These are phyloP conservation scores for Tenebrio molitor DNA, from an alignment of 1,140 invertebrate genomes.

Conservation along the genomic window DNA sequence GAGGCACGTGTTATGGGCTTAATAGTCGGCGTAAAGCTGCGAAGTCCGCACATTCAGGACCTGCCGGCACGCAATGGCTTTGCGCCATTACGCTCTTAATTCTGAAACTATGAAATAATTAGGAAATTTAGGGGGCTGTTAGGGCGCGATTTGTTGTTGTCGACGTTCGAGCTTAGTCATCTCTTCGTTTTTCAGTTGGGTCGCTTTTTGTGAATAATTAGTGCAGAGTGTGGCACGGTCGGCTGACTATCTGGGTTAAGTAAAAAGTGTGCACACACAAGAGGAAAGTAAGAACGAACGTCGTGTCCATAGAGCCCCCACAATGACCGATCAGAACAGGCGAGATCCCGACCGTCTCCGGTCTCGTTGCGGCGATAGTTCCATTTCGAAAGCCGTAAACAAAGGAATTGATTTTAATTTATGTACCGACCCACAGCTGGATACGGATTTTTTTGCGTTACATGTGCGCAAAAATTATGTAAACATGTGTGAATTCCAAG, in stretches of 20 bases:
- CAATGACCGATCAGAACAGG: not conserved
- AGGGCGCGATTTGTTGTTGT: conserved; percentile 26
- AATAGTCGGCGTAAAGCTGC: conserved; percentile 23
- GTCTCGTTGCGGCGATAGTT: not conserved
- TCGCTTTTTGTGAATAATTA: conserved; percentile 26
- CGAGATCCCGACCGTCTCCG: not conserved
- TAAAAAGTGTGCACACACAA: conserved; percentile 8
- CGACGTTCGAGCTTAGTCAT: conserved; percentile 20
- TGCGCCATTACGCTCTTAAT: conserved; percentile 8
- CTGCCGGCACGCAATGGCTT: conserved; percentile 5
- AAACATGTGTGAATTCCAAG: conserved; percentile 33
- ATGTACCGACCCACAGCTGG: conserved; percentile 25
- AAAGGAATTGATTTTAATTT: conserved; percentile 26
- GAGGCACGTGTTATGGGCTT: conserved; percentile 31
- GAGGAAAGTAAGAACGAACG: conserved; percentile 13
- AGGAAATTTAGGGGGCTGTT: conserved; percentile 14
- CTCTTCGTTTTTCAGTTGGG: not conserved
- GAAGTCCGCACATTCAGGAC: conserved; percentile 28
- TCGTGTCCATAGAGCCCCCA: not conserved
- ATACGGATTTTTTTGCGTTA: conserved; percentile 5
- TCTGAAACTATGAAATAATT: conserved; percentile 24
- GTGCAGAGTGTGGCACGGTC: conserved; percentile 6
- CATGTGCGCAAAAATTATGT: conserved; percentile 27
- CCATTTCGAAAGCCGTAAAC: conserved; percentile 24
- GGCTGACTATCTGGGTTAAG: conserved; percentile 20